Evolutionary conservation across 2,888 invertebrate genomes (phyloP).

Genomic region (Monopis laevigella): DNA sequence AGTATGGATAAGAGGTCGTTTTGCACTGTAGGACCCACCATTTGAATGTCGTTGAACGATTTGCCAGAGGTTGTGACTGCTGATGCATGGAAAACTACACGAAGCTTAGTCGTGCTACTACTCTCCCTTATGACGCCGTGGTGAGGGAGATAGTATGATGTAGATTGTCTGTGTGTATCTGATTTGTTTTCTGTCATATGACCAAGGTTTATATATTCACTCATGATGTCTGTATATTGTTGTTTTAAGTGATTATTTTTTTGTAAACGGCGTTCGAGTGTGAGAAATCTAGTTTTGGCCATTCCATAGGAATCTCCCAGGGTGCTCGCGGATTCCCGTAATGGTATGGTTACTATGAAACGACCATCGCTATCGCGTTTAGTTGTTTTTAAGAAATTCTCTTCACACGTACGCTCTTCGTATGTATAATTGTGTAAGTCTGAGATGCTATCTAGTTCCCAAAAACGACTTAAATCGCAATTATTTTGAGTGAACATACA

Average conservation of each 20-base stretch:
- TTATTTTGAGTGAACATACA: too few species aligned
- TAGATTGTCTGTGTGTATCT: not conserved
- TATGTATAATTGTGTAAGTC: too few species aligned
- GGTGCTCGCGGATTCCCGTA: not conserved
- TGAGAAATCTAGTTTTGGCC: not conserved
- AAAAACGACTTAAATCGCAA: too few species aligned
- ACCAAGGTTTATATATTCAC: not conserved
- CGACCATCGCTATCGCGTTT: not conserved
- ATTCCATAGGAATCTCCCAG: not conserved
- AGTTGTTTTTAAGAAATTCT: not conserved
- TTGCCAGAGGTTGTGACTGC: slow-evolving; percentile 5
- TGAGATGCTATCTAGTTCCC: too few species aligned
- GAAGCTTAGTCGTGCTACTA: slow-evolving; percentile 6
- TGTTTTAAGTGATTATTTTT: not conserved
- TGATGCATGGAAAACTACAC: slow-evolving; percentile 9
- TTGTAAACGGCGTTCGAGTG: not conserved
- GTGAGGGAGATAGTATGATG: slow-evolving; percentile 10
- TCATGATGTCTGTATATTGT: not conserved
- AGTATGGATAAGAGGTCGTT: slow-evolving; percentile 16
- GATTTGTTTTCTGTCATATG: not conserved
- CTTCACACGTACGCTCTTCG: too few species aligned
- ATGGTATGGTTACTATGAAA: not conserved
- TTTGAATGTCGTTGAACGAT: slow-evolving; percentile 13
- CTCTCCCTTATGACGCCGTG: slow-evolving; percentile 10
- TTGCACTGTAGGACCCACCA: too few species aligned